phyloP scores from a whole-genome alignment of 2,113 vertebrate species.

The Ginglymostoma cirratum region DNA sequence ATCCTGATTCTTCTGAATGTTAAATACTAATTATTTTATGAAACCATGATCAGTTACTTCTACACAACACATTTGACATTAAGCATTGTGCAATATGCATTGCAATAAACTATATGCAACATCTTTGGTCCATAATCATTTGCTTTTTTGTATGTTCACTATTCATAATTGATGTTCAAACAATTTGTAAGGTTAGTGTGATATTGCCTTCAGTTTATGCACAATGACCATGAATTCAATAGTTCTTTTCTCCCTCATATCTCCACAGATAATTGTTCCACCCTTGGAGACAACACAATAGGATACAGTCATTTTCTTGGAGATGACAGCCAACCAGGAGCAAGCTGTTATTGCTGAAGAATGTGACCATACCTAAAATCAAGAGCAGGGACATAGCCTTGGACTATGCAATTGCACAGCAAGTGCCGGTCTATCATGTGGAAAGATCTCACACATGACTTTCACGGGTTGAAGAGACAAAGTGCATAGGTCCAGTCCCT shows the following conservation, averaged over 20 bases:
- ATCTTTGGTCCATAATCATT: not conserved
- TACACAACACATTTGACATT: not conserved
- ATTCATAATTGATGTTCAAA: conserved; percentile 17
- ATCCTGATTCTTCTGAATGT: not conserved
- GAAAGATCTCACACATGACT: not conserved
- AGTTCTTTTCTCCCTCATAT: conserved; percentile 8
- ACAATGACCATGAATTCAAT: not conserved
- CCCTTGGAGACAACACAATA: conserved; percentile 23
- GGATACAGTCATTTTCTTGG: not conserved
- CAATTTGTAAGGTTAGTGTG: not conserved
- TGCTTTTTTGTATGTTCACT: not conserved
- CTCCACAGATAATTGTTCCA: conserved; percentile 32
- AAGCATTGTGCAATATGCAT: not conserved
- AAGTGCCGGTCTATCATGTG: not conserved
- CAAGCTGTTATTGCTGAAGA: conserved; percentile 13
- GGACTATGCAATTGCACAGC: not conserved
- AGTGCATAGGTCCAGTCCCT: not conserved
- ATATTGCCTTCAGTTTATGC: conserved; percentile 24
- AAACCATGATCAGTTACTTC: not conserved
- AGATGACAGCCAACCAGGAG: not conserved
- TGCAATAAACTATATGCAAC: not conserved
- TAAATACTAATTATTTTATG: not conserved
- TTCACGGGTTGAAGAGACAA: not conserved
- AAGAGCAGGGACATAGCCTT: conserved; percentile 10
- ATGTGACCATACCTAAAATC: conserved; percentile 6